Conservation (phyloP, 2,113 vertebrate genomes). For the Notarius lentiginosus region DNA sequence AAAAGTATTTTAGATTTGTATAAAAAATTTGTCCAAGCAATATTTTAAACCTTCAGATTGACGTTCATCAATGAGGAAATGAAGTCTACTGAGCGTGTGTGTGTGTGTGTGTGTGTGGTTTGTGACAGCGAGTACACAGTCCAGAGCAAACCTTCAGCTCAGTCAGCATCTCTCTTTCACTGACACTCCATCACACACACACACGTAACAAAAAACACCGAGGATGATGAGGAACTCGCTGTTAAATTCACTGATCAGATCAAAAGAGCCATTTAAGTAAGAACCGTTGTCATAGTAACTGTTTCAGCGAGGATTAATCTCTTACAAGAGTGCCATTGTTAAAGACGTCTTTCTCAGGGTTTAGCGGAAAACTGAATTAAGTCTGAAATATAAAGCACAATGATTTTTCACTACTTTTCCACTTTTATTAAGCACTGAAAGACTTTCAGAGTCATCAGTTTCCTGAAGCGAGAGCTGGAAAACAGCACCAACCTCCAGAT, state of each 20-base stretch:
- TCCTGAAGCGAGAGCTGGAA: background rate
- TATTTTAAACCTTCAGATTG: background rate
- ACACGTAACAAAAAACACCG: background rate
- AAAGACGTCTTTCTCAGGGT: background rate
- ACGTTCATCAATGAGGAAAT: background rate
- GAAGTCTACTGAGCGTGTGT: background rate
- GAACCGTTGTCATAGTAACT: background rate
- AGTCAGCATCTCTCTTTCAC: conserved; percentile 20
- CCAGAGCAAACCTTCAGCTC: conserved; percentile 21
- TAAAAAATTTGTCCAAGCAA: too few species aligned
- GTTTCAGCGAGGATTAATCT: background rate
- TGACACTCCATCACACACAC: background rate
- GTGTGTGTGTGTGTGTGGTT: background rate
- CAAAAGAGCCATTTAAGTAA: background rate
- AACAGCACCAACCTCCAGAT: background rate
- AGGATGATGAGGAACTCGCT: background rate
- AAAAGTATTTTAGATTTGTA: background rate
- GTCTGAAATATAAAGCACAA: background rate
- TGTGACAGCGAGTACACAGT: conserved; percentile 32
- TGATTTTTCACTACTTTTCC: background rate
- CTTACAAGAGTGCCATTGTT: background rate
- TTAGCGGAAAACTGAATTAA: background rate
- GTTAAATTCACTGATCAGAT: background rate
- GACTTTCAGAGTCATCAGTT: background rate
- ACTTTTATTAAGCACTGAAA: background rate